Base-by-base conservation (phyloP, 2,797 vertebrate species). In the Trematomus bernacchii region DNA sequence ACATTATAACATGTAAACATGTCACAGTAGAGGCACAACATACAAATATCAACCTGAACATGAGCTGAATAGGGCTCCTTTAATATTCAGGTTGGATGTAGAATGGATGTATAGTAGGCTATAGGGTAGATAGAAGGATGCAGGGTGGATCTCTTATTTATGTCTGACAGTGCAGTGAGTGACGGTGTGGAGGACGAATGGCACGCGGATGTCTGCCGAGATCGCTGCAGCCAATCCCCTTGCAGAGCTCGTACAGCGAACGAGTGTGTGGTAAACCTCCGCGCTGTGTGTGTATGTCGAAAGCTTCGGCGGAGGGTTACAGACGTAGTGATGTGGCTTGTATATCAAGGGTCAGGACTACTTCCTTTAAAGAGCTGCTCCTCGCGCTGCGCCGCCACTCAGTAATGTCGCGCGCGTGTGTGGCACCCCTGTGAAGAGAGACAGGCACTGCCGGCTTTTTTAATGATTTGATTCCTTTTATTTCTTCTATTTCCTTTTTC, bases 341-440 rank as follows among this genome's bases (percentile, higher is more conserved):
- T 97, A 97, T 96, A 97, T 96, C 88, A 85, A 87, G 85, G 90
- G 92, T 89, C 94, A 95, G 94, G 94, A 95, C 94, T 96, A 95
- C 94, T 96, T 95, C 94, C 91, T 94, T 93, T 94, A 96, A 95
- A 96, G 94, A 94, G 94, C 91, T 94, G 94, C 95, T 94, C 92
- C 93, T 94, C 90, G 90, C 77, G 83, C 94, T 59, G 91, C 94
- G 93, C 91, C 91, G 94, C 90, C 93, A 92, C 87, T 93, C 91
- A 94, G 96, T 94, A 94, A 97, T 97, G 97, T 96, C 92, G 95
- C 95, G 92, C 94, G 85, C 91, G 94, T 93, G 93, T 94, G 95
- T 94, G 95, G 93, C 93, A 95, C 95, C 94, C 94, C 94, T 95
- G 94, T 97, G 95, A 96, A 94, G 94, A 95, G 94, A 95, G 95